Base-by-base conservation (phyloP, 2,888 invertebrate species). In the Gibbula magus region DNA sequence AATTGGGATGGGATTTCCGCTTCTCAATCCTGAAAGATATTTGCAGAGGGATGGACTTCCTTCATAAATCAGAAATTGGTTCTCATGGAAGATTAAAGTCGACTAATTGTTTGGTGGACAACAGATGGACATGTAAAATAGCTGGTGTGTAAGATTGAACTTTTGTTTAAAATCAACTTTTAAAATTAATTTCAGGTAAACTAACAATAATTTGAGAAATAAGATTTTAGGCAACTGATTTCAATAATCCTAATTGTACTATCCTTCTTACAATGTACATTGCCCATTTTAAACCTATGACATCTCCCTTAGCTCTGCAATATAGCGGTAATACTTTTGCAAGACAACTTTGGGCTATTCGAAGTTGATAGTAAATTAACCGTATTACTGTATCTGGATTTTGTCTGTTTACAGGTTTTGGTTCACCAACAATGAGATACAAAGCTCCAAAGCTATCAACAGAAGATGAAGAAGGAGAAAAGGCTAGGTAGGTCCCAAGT, bases 101-200 rank as follows among this genome's bases (percentile, higher is more conserved):
- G 0, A 84, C 88, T 18, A 90, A 89, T 67, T 87, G 89, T 77
- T 81, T 90, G 16, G 79, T 91, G 13, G 91, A 91, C 80, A 88
- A 87, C 78, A 85, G 89, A 79, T 91, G 91, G 90, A 86, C 89
- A 1, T 90, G 89, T 79, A 87, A 87, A 83, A 81, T 87, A 20
- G 22, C 86, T 80, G 86, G 86, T 86, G 82, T 52, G 39, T 52
- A 22, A n/a, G 29, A 4, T 22, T n/a, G 0, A 18, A 45, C 18
- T 39, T 73, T 32, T n/a, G 13, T 2, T 32, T 16, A 73, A 22
- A n/a, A 56, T 56, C 35, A 35, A 35, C 3, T 35, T 35, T 3
- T 35, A 16, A 52, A 52, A 52, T 13, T 52, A 52, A 52, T 16
- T 52, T 52, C 52, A 52, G 10, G 52, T 10, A 10, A 10, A 52